Conservation (phyloP, 2,888 invertebrate genomes). For the Tolmerus cingulatus region DNA sequence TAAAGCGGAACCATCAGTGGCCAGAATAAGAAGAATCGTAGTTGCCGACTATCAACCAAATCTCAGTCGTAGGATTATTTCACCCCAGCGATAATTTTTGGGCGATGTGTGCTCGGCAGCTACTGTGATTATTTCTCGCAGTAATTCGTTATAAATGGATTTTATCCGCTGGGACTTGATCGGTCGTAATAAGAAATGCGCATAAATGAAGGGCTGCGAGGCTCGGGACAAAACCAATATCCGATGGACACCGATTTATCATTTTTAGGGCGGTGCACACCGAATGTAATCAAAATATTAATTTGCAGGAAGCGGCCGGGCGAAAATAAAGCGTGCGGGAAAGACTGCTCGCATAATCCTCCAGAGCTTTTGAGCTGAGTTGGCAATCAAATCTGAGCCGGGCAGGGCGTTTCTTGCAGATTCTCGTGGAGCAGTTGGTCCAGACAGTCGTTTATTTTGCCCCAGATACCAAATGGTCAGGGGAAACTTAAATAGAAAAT, state of each 20-base stretch:
- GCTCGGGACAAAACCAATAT: neutral
- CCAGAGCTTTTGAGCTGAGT: slow-evolving; percentile 27
- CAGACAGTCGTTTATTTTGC: slow-evolving; percentile 16
- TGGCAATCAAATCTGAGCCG: slow-evolving; percentile 33
- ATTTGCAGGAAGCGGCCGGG: neutral
- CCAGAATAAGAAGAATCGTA: neutral
- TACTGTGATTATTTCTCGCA: neutral
- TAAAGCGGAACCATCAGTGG: neutral
- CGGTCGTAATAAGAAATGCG: neutral
- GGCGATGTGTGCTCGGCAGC: neutral
- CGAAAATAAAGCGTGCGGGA: neutral
- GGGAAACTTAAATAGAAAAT: slow-evolving; percentile 33
- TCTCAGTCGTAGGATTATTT: neutral
- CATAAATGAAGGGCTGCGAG: neutral
- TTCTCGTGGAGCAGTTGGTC: neutral
- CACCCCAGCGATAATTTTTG: neutral
- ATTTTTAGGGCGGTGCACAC: slow-evolving; percentile 26
- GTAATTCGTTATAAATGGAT: neutral
- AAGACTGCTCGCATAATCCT: slow-evolving; percentile 2
- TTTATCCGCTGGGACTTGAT: neutral
- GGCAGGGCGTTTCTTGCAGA: slow-evolving; percentile 6
- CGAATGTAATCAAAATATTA: slow-evolving; percentile 38
- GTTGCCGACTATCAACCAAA: neutral
- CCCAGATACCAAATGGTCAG: slow-evolving; percentile 29
- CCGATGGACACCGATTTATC: slow-evolving; percentile 21